Percentiles rank a stretch among this genome's conserved stretches.
These are phyloP conservation scores for Fragum sueziense DNA, from an alignment of 2,888 invertebrate genomes.

Conservation along the genomic window DNA sequence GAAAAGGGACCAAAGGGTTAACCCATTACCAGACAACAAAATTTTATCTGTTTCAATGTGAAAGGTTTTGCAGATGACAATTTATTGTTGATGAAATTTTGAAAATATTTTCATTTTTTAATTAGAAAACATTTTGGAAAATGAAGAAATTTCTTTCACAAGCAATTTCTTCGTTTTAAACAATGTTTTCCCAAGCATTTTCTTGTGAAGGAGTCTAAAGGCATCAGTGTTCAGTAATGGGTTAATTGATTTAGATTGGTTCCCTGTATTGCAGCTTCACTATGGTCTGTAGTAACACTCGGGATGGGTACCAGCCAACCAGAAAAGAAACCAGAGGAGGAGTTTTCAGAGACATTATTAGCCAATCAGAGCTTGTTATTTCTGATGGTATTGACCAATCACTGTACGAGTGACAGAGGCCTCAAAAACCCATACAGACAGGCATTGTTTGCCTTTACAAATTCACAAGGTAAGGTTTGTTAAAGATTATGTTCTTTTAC, in stretches of 20 bases:
- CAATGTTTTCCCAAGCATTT: neutral
- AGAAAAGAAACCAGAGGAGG: conserved; percentile 75
- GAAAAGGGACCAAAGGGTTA: too few species aligned
- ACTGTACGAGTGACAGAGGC: conserved; percentile 87
- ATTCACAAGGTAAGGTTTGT: conserved; percentile 87
- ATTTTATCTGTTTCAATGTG: too few species aligned
- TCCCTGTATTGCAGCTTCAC: conserved; percentile 76
- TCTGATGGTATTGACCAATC: conserved; percentile 93
- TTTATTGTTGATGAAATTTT: too few species aligned
- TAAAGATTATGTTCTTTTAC: too few species aligned
- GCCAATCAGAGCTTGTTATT: conserved; percentile 95
- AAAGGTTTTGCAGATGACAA: too few species aligned
- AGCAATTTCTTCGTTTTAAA: too few species aligned
- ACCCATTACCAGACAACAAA: too few species aligned
- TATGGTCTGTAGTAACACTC: conserved; percentile 83
- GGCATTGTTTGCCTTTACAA: conserved; percentile 92
- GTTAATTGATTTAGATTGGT: neutral
- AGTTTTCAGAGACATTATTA: conserved; percentile 83
- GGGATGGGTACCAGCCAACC: conserved; percentile 78
- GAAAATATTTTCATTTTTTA: too few species aligned
- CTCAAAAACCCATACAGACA: conserved; percentile 91
- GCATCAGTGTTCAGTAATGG: neutral
- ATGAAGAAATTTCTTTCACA: too few species aligned
- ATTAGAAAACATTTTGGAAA: too few species aligned
- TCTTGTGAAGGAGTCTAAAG: neutral